A percentile compares a stretch with the other conserved stretches of the same genome.
phyloP scores from a whole-genome alignment of 2,888 invertebrate genomes.

The Microchrysa polita region DNA sequence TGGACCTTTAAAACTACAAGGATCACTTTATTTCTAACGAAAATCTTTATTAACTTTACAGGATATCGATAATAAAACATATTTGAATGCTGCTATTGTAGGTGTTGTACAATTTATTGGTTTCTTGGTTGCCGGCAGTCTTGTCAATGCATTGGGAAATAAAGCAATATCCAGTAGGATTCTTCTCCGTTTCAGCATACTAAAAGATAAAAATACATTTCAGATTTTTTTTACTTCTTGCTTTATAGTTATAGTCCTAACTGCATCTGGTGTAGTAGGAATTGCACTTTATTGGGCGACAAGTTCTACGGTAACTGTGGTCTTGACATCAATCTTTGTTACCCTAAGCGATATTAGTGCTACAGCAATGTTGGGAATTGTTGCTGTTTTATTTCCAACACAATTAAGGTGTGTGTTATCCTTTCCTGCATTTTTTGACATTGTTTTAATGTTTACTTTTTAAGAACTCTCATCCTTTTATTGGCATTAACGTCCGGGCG shows the following conservation, averaged over 20 bases:
- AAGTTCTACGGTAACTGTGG: constrained; percentile 66
- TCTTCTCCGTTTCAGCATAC: too few species aligned
- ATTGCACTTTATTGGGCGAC: constrained; percentile 69
- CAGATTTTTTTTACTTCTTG: constrained; percentile 9
- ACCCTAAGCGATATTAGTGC: constrained; percentile 62
- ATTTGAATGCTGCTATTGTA: constrained; percentile 75
- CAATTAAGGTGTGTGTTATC: constrained; percentile 57
- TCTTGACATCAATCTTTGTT: constrained; percentile 68
- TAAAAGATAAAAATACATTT: too few species aligned
- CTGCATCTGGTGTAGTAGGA: constrained; percentile 66
- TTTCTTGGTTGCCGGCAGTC: constrained; percentile 69
- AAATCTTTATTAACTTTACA: constrained; percentile 48
- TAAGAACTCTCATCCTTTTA: constrained; percentile 77
- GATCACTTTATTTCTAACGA: too few species aligned
- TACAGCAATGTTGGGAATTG: constrained; percentile 59
- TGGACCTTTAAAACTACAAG: too few species aligned
- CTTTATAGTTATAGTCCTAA: constrained; percentile 61
- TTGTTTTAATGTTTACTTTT: not conserved
- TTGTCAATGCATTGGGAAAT: constrained; percentile 67
- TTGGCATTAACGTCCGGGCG: constrained; percentile 77
- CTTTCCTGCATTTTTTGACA: too few species aligned
- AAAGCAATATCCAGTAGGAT: constrained; percentile 67
- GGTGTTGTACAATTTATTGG: constrained; percentile 71
- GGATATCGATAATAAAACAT: constrained; percentile 70
- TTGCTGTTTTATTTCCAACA: constrained; percentile 60